phyloP scores from a whole-genome alignment of 30 jellyfish, hydroid and myxozoan species.

The Aurelia aurita region DNA sequence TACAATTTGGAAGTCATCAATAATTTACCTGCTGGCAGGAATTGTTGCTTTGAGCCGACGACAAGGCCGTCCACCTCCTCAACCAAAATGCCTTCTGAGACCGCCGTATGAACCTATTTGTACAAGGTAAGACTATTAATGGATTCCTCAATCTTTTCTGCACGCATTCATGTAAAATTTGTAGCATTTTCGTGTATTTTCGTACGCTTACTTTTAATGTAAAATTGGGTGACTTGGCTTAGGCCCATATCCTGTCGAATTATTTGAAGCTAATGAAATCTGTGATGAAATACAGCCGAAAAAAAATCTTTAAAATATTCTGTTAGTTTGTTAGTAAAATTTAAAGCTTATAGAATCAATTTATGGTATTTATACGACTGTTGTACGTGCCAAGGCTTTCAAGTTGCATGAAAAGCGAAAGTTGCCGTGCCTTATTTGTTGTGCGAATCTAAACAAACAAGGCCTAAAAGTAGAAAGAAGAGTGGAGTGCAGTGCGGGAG shows the following conservation, averaged over 20 bases:
- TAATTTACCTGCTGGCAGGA: conserved; percentile 33
- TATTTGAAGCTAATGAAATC: too few species aligned
- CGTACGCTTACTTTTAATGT: not conserved
- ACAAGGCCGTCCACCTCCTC: not conserved
- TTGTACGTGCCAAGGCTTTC: too few species aligned
- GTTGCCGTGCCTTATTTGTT: too few species aligned
- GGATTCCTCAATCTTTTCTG: not conserved
- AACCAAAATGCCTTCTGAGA: conserved; percentile 47
- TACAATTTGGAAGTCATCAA: conserved; percentile 15
- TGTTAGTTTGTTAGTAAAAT: too few species aligned
- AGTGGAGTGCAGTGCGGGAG: too few species aligned
- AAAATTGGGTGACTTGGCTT: not conserved
- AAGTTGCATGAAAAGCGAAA: too few species aligned
- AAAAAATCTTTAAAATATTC: too few species aligned
- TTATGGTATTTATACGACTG: too few species aligned
- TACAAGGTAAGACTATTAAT: conserved; percentile 15
- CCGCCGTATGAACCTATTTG: conserved; percentile 14
- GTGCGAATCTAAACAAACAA: too few species aligned
- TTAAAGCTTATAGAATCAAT: too few species aligned
- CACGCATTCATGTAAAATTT: not conserved
- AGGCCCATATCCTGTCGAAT: conserved; percentile 3
- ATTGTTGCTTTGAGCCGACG: not conserved
- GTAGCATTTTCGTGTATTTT: not conserved
- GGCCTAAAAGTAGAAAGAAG: too few species aligned
- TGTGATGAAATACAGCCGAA: too few species aligned